phyloP scores from a whole-genome alignment of 2,797 vertebrate species.

The Xenops minutus region DNA sequence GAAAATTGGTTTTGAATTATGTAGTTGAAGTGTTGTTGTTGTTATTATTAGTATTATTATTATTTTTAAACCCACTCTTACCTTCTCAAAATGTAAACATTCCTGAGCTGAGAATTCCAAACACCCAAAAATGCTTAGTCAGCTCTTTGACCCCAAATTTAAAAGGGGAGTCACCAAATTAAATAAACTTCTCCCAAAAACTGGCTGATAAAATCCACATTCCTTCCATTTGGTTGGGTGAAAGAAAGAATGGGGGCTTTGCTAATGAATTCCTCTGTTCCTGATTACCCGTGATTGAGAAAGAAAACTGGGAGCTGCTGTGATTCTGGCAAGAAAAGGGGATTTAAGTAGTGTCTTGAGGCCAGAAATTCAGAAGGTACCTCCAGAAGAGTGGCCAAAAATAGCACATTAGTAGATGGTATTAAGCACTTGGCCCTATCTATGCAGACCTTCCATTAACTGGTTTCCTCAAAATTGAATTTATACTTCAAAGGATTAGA shows the following conservation, averaged over 20 bases:
- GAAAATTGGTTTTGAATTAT: background rate
- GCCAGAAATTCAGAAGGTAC: background rate
- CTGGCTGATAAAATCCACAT: background rate
- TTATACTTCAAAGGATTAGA: conserved; percentile 12
- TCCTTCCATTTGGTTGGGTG: background rate
- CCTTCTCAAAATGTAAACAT: background rate
- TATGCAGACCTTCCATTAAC: background rate
- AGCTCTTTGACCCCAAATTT: background rate
- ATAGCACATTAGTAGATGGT: background rate
- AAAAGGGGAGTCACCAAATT: background rate
- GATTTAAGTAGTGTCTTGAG: background rate
- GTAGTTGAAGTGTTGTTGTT: background rate
- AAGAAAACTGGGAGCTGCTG: background rate
- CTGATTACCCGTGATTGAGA: background rate
- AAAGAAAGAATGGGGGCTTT: background rate
- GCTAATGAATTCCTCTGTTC: background rate
- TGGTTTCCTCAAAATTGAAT: background rate
- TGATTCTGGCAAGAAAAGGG: background rate
- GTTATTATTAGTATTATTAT: background rate
- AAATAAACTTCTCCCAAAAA: background rate
- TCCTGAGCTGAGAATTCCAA: background rate
- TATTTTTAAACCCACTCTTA: background rate
- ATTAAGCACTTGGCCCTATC: background rate
- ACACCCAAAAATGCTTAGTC: background rate
- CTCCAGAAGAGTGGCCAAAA: background rate